Evolutionary conservation across 2,113 vertebrate genomes (phyloP).

Genomic region (Chrysemys picta): DNA sequence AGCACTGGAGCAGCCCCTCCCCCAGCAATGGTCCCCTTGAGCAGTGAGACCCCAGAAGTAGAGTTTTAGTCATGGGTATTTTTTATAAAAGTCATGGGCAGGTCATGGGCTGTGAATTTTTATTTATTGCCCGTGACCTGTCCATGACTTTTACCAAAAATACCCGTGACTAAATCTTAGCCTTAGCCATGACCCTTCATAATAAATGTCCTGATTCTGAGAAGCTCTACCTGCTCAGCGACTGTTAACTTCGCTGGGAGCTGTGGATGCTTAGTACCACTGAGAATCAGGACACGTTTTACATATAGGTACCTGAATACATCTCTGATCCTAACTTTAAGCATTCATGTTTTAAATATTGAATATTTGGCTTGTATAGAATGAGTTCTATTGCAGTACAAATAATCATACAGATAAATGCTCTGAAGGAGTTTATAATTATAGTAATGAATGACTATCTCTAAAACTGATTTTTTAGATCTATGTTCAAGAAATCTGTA

Average conservation of each 20-base stretch:
- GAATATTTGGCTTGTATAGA: too few relatives aligned
- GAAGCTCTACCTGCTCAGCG: accelerated
- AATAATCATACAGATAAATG: conserved; percentile 1
- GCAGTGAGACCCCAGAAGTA: too few relatives aligned
- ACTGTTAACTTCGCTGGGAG: background rate
- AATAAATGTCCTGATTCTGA: background rate
- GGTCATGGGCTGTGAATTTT: too few relatives aligned
- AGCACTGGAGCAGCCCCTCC: too few relatives aligned
- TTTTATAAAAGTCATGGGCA: too few relatives aligned
- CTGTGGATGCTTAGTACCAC: background rate
- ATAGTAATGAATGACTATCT: background rate
- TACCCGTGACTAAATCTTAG: too few relatives aligned
- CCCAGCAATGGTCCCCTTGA: too few relatives aligned
- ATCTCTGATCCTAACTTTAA: background rate
- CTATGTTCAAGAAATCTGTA: background rate
- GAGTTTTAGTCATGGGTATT: too few relatives aligned
- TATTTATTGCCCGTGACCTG: too few relatives aligned
- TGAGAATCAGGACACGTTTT: background rate
- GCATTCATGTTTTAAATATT: background rate
- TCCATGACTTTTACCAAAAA: too few relatives aligned
- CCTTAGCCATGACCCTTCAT: background rate
- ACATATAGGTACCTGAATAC: background rate
- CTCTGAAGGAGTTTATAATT: background rate
- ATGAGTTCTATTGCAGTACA: background rate
- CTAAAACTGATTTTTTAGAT: background rate